Base-by-base conservation (phyloP, 2,113 vertebrate genomes). In the Microcebus griseorufus region DNA sequence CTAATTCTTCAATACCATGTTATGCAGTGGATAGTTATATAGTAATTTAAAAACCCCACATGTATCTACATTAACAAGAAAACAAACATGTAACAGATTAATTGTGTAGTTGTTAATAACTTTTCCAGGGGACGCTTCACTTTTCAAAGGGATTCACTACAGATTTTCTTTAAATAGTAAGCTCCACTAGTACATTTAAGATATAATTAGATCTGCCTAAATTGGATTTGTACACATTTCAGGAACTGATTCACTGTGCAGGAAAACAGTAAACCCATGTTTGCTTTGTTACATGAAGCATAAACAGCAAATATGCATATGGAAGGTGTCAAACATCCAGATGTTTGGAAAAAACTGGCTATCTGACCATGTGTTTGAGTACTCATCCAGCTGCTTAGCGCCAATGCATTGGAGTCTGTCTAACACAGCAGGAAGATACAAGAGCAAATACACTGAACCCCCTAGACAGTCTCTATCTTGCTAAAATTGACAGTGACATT, bases 101-200 rank as follows among this genome's bases (percentile, higher is more conserved):
- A 94, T 96, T 95, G 91, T 42, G 39, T 27, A 84, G 37, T 75
- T 92, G 58, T 58, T 92, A 90, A 58, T 94, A 70, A 34, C 64
- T 94, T 89, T 90, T 83, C 69, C 81, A 91, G 55, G 75, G n/a
- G 70, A 80, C n/a, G 86, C 69, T 95, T 93, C 83, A 79, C 51
- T 96, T 90, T 75, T 83, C 79, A 94, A 94, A 92, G 69, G 45
- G 58, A 92, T 81, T 96, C 89, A 92, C 86, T 96, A 88, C 82
- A 92, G 45, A 88, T 78, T 96, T 97, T 84, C 94, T 95, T 96
- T 92, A 97, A 98, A 97, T 95, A 95, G 90, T 81, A 96, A 90
- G 37, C 84, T 83, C 89, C 34, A 89, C 62, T 55, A 96, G 90
- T 97, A 55, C 42, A 86, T 51, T 93, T 91, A 94, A 64, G 73